Evolutionary conservation across 2,113 vertebrate species (phyloP).

Genomic region (Dicrurus megarhynchus): DNA sequence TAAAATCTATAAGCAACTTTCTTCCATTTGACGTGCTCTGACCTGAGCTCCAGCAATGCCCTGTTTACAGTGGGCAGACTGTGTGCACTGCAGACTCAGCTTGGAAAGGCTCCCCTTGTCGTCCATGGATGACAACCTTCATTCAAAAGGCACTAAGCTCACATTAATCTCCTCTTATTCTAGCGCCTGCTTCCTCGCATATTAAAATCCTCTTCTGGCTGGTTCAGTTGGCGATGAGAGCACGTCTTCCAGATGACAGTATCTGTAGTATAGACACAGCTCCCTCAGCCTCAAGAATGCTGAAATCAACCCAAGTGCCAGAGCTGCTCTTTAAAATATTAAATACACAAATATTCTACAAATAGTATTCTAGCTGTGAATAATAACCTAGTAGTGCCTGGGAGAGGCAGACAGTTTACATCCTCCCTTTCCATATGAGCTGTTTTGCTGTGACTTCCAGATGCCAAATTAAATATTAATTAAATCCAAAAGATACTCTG

Average conservation of each 20-base stretch:
- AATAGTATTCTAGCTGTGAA: constrained; percentile 19
- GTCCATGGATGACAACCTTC: neutral
- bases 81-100: neutral
- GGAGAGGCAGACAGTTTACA: constrained; percentile 18
- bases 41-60: neutral
- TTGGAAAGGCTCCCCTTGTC: neutral
- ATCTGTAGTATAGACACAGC: neutral
- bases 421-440: constrained; percentile 13
- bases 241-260: neutral
- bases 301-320: constrained; percentile 11
- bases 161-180: neutral
- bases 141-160: neutral
- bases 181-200: neutral
- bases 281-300: neutral
- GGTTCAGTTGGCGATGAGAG: neutral
- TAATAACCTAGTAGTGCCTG: neutral
- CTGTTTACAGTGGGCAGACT: neutral
- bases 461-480: constrained; percentile 58
- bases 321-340: constrained; percentile 35
- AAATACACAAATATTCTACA: constrained; percentile 57
- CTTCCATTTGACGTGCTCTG: neutral
- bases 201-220: neutral
- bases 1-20: neutral
- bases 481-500: neutral
- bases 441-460: constrained; percentile 23